Percentiles rank a stretch among this genome's conserved stretches.
Evolutionary conservation across 2,888 invertebrate species (phyloP).

Genomic region (Cremastinae sp.): DNA sequence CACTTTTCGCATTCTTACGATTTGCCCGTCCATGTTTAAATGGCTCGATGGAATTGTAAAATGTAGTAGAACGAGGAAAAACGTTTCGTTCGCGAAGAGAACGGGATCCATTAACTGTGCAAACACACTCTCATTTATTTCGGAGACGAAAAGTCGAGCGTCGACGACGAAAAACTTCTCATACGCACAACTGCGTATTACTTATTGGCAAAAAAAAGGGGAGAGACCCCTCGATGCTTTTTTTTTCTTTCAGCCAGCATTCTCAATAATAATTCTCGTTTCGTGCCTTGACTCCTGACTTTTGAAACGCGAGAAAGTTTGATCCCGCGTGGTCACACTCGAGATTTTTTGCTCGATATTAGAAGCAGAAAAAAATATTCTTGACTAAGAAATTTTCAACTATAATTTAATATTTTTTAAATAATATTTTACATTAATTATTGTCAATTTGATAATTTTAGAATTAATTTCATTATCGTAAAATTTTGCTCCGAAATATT

Average conservation of each 20-base stretch:
- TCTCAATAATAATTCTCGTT: conserved; percentile 47
- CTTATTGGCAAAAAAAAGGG: conserved; percentile 46
- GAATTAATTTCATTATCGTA: too few relatives aligned
- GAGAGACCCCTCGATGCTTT: conserved; percentile 29
- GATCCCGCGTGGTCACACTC: conserved; percentile 23
- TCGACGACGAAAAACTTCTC: conserved; percentile 19
- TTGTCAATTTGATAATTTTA: too few relatives aligned
- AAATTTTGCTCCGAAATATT: too few relatives aligned
- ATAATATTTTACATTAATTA: too few relatives aligned
- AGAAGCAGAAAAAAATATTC: background rate
- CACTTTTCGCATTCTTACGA: conserved; percentile 34
- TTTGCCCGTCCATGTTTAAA: conserved; percentile 32
- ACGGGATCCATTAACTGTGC: conserved; percentile 57
- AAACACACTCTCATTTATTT: conserved; percentile 53
- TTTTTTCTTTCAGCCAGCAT: conserved; percentile 29
- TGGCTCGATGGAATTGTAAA: conserved; percentile 1
- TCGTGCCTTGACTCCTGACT: conserved; percentile 33
- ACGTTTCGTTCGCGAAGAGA: conserved; percentile 23
- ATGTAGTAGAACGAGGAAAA: conserved; percentile 17
- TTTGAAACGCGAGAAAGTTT: conserved; percentile 45
- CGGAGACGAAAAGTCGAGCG: conserved; percentile 12
- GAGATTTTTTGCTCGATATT: too few relatives aligned
- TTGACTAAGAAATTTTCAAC: background rate
- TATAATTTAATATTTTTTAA: background rate
- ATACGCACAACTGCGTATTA: conserved; percentile 1